A percentile compares a stretch with the other conserved stretches of the same genome.
Evolutionary conservation across 2,888 invertebrate genomes (phyloP).

Genomic region (Aelia acuminata): DNA sequence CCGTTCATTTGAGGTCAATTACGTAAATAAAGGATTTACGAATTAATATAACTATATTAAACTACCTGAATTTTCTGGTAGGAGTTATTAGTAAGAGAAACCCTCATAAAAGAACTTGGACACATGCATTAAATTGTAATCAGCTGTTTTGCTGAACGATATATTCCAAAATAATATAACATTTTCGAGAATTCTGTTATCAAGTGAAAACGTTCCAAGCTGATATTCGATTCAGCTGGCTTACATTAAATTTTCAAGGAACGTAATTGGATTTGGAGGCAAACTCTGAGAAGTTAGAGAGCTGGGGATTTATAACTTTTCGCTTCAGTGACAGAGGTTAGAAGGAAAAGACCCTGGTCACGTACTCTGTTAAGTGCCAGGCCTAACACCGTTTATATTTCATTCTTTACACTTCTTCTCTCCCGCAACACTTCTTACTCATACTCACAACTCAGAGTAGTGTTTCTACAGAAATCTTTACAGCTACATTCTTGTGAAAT

Average conservation of each 20-base stretch:
- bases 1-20: too few species aligned
- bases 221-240: background rate
- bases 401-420: constrained; percentile 32
- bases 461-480: background rate
- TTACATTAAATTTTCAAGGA: background rate
- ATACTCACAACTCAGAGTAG: background rate
- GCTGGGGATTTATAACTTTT: background rate
- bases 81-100: too few species aligned
- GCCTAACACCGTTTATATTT: constrained; percentile 30
- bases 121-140: too few species aligned
- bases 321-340: background rate
- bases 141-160: too few species aligned
- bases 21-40: too few species aligned
- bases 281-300: background rate
- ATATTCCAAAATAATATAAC: too few species aligned
- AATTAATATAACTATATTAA: too few species aligned
- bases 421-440: background rate
- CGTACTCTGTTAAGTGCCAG: constrained; percentile 18
- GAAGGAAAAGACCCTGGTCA: background rate
- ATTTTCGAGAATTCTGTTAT: too few species aligned
- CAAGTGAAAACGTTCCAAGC: background rate
- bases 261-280: background rate
- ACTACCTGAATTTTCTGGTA: too few species aligned
- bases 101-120: too few species aligned
- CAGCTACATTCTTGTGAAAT: background rate